Conservation (phyloP, 2,888 invertebrate genomes). For the Cephus sareptanus region DNA sequence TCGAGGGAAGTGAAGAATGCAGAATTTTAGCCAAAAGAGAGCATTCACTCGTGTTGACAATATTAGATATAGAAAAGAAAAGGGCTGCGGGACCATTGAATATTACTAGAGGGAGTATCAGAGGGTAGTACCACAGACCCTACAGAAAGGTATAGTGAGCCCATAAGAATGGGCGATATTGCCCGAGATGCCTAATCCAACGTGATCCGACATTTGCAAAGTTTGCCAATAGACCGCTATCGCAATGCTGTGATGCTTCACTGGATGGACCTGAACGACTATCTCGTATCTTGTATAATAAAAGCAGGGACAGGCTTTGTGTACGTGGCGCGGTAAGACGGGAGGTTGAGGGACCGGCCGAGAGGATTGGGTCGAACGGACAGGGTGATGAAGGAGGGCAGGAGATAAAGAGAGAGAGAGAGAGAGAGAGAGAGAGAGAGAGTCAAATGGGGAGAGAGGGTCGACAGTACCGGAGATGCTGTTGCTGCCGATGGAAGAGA, state of each 20-base stretch:
- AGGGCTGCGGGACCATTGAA: background rate
- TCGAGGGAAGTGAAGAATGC: background rate
- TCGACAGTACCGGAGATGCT: conserved; percentile 4
- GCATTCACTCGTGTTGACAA: conserved; percentile 13
- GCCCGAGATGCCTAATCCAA: conserved; percentile 44
- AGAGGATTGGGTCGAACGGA: conserved; percentile 16
- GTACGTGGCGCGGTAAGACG: conserved; percentile 31
- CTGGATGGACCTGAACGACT: conserved; percentile 26
- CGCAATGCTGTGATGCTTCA: conserved; percentile 11
- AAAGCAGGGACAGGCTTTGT: conserved; percentile 48
- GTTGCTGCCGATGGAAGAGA: background rate
- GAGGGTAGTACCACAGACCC: background rate
- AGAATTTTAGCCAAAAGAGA: background rate
- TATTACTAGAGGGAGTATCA: background rate
- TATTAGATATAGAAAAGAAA: background rate
- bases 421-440: background rate
- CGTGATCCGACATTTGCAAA: conserved; percentile 45
- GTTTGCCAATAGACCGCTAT: conserved; percentile 31
- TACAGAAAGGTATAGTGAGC: background rate
- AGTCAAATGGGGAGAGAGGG: background rate
- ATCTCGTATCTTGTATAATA: conserved; percentile 54
- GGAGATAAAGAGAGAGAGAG: background rate
- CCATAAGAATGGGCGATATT: conserved; percentile 41
- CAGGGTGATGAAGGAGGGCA: conserved; percentile 24
- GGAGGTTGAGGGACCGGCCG: conserved; percentile 3